Percentiles rank a stretch among this genome's conserved stretches.
Conservation (phyloP, 2,797 vertebrate species). For the Ctenochaetus hawaiiensis region DNA sequence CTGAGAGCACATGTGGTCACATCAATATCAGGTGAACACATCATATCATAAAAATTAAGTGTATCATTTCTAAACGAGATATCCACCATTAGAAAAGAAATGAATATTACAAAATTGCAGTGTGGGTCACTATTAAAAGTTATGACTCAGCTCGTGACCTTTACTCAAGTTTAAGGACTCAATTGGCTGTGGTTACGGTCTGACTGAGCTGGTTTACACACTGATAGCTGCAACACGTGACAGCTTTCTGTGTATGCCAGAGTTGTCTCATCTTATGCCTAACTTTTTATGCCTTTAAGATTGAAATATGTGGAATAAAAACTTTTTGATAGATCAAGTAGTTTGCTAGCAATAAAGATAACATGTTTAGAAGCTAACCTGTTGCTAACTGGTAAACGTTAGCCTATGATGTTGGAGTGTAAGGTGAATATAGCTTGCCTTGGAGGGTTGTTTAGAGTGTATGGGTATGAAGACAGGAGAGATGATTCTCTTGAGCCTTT, state of each 20-base stretch:
- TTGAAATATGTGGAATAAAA: neutral
- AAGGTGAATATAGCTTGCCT: too few species aligned
- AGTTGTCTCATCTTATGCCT: too few species aligned
- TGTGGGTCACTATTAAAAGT: conserved; percentile 3
- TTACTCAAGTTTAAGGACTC: neutral
- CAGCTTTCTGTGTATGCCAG: neutral
- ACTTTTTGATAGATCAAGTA: neutral
- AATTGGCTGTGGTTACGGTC: neutral
- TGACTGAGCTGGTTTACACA: neutral
- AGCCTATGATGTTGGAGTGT: too few species aligned
- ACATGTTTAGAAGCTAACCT: neutral
- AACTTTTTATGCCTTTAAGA: neutral
- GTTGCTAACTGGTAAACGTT: neutral
- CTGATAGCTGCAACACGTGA: neutral
- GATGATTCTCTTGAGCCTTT: too few species aligned
- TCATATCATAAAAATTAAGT: conserved; percentile 24
- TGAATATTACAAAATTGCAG: neutral
- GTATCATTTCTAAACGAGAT: conserved; percentile 20
- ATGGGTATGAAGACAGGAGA: too few species aligned
- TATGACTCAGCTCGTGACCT: conserved; percentile 15
- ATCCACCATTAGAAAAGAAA: conserved; percentile 29
- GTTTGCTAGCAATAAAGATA: neutral
- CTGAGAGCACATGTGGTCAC: conserved; percentile 23
- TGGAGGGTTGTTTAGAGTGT: too few species aligned
- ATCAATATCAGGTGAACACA: conserved; percentile 22